Evolutionary conservation across 2,888 invertebrate species (phyloP), one percentile per base, ranked within the genome.

Genomic region (Petrophora chlorosata): DNA sequence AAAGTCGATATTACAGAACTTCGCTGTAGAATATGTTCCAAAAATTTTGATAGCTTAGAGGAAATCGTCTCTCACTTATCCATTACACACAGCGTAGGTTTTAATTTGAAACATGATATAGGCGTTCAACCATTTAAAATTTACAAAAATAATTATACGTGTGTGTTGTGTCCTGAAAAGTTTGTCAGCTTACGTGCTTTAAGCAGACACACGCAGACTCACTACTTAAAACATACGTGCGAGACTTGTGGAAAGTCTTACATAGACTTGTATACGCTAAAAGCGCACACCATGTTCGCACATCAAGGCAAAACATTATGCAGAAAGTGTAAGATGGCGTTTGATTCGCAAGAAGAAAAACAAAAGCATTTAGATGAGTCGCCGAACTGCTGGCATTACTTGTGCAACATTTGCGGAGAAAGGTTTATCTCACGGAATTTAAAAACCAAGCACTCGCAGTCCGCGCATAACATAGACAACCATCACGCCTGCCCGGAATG

Each of bases 1-100:
- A 77, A 74, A 63, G 80, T 76, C 2, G 86, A 85, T 49, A 79
- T 81, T 44, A 73, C 78, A 0, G 74, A 85, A 8, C 46, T 85
- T 9, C 58, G 56, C 5, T 86, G 85, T 62, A 67, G 76, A 5
- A 22, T 83, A 0, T 85, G 85, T 51, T 34, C 42, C 0, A 49
- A 64, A 34, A 42, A 54, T 2, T 76, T 70, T n/a, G 67, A 73
- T 0, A 53, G 58, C 0, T 5, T 80, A 0, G 38, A 61, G 1
- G 39, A 59, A 0, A 42, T 75, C 2, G 70, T 76, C 0, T 52
- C 70, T 23, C 84, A 84, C 53, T 61, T 85, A 0, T 57, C 60
- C 2, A 16, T 36, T 2, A 55, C 15, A 0, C 85, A 85, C 34
- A 47, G 62, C 2, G 69, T 71, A 25, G 9, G 22, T 0, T 5